Evolutionary conservation across 2,113 vertebrate species (phyloP).

Genomic region (Ochotona curzoniae): DNA sequence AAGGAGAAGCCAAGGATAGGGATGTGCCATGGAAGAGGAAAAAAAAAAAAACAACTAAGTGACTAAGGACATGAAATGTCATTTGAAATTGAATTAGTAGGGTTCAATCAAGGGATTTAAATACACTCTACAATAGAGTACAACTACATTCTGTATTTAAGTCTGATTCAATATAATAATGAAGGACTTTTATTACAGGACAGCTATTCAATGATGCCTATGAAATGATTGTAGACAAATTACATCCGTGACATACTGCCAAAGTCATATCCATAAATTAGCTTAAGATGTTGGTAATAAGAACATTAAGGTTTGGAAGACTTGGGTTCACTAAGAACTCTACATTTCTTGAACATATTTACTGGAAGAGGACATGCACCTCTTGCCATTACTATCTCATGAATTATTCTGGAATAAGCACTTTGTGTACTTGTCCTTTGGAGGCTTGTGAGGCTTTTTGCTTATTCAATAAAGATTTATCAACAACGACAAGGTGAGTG

Average conservation of each 20-base stretch:
- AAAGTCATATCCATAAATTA: slow-evolving; percentile 74
- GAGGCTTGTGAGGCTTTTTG: not conserved
- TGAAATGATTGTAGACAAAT: slow-evolving; percentile 77
- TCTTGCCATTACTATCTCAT: slow-evolving; percentile 22
- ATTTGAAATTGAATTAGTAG: slow-evolving; percentile 64
- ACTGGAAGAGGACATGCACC: slow-evolving; percentile 8
- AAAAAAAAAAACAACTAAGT: not conserved
- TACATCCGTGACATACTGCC: slow-evolving; percentile 66
- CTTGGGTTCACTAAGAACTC: slow-evolving; percentile 56
- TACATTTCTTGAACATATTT: slow-evolving; percentile 49
- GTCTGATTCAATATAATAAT: slow-evolving; percentile 66
- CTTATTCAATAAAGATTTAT: slow-evolving; percentile 46
- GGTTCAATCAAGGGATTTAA: slow-evolving; percentile 80
- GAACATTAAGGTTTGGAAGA: slow-evolving; percentile 55
- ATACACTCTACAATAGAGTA: slow-evolving; percentile 74
- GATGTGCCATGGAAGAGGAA: not conserved
- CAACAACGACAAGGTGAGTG: not conserved
- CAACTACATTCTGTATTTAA: slow-evolving; percentile 72
- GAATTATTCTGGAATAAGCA: slow-evolving; percentile 47
- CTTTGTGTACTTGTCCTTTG: not conserved
- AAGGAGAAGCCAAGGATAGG: slow-evolving; percentile 42
- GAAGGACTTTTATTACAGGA: slow-evolving; percentile 70
- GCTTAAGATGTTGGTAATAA: slow-evolving; percentile 58
- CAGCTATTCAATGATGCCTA: slow-evolving; percentile 66
- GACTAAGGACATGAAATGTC: slow-evolving; percentile 60